Evolutionary conservation across 2,888 invertebrate genomes (phyloP).

Genomic region (Melieria omissa): DNA sequence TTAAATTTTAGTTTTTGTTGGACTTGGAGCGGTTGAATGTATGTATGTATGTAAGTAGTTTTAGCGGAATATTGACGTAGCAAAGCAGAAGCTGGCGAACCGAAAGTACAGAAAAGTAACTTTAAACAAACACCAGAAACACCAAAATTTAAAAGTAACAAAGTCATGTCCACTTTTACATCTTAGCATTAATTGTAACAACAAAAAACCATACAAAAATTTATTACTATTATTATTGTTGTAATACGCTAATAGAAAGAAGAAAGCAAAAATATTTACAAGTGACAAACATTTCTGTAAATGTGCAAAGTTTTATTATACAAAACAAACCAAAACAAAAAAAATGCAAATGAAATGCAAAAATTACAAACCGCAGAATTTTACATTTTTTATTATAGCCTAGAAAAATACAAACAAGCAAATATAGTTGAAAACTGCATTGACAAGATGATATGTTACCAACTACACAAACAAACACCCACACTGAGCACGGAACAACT

Average conservation of each 20-base stretch:
- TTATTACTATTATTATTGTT: slow-evolving; percentile 19
- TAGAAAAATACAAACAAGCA: background rate
- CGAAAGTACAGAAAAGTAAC: background rate
- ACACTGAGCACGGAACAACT: too few relatives aligned
- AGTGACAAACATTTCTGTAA: slow-evolving; percentile 8
- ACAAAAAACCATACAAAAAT: slow-evolving; percentile 6
- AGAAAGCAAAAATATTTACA: background rate
- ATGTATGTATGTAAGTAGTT: too few relatives aligned
- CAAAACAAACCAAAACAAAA: background rate
- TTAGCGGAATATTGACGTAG: too few relatives aligned
- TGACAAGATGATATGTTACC: background rate
- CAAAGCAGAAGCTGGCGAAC: background rate
- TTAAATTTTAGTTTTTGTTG: too few relatives aligned
- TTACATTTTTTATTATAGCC: background rate
- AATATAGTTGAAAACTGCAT: slow-evolving; percentile 1
- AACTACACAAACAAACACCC: background rate
- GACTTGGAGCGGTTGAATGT: too few relatives aligned
- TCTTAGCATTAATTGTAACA: slow-evolving; percentile 21
- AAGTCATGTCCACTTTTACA: slow-evolving; percentile 11
- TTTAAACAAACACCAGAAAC: slow-evolving; percentile 14
- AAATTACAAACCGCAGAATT: slow-evolving; percentile 2
- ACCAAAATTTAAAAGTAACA: slow-evolving; percentile 1
- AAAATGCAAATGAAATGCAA: background rate
- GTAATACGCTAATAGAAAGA: background rate
- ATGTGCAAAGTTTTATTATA: slow-evolving; percentile 8